Base-by-base conservation (phyloP, 2,113 vertebrate genomes). In the Heteronetta atricapilla region DNA sequence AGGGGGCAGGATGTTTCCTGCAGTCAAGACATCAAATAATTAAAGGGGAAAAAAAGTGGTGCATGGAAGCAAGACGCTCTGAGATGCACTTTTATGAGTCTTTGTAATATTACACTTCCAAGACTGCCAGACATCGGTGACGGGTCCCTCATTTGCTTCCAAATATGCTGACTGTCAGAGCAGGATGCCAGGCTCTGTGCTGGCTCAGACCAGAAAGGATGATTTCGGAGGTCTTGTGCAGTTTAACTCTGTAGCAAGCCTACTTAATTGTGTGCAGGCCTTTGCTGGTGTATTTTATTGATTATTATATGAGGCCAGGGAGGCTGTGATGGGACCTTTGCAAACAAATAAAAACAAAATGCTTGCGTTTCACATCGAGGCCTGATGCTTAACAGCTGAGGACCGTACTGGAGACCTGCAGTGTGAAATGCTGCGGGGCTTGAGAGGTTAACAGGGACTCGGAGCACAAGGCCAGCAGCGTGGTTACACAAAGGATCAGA, bases 141-240 rank as follows among this genome's bases (percentile, higher is more conserved):
- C 14, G 4, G 48, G n/a, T 90, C 67, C 53, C 53, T 93, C 50
- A 56, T 89, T 94, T 85, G 11, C 72, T 94, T 93, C 89, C 87
- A 90, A 38, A 86, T 63, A 53, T 11, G 22, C 78, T 88, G 93
- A 60, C 70, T 90, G 50, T 88, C 70, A 74, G 87, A 84, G 34
- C 3, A 0, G 0, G 1, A 53, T 79, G 78, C 67, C 70, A 82
- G 52, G 38, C 29, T 91, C 68, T 46, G 29, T 60, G 17, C 28
- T 92, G 52, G 70, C 90, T 93, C 63, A 46, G 40, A 28, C 42
- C 77, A 46, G 42, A 94, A 90, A 79, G 89, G 33, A 76, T 40
- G 17, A 63, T 83, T 95, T 86, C 58, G 64, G 60, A 86, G 42
- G 23, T 79, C 67, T 89, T 66, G 40, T 73, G 56, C 63, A 62